Conservation (phyloP, 2,888 invertebrate genomes). For the Dynastes hyllus region DNA sequence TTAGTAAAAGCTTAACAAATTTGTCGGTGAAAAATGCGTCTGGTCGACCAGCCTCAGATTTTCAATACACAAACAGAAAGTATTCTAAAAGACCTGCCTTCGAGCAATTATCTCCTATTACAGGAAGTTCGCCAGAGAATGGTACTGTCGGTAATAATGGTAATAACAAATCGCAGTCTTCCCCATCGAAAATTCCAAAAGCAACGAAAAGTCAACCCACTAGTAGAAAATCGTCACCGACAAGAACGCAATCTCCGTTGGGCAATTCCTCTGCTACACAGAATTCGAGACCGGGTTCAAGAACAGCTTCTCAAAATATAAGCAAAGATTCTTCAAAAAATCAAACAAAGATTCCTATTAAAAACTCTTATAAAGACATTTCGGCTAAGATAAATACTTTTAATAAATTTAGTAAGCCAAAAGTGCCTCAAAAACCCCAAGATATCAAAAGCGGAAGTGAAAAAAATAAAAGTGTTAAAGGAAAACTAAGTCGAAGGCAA, state of each 20-base stretch:
- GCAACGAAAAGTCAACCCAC: constrained; percentile 58
- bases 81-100: constrained; percentile 61
- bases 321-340: constrained; percentile 63
- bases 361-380: constrained; percentile 65
- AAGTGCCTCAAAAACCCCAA: constrained; percentile 69
- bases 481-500: constrained; percentile 58
- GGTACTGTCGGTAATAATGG: constrained; percentile 35
- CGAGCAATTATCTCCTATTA: constrained; percentile 67
- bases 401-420: constrained; percentile 62
- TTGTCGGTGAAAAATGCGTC: constrained; percentile 59
- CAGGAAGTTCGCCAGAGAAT: constrained; percentile 69
- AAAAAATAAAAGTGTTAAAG: constrained; percentile 51
- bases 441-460: constrained; percentile 60
- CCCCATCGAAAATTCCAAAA: constrained; percentile 66
- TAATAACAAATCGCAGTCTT: constrained; percentile 63
- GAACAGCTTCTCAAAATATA: constrained; percentile 56
- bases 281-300: constrained; percentile 58
- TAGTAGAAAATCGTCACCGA: constrained; percentile 59
- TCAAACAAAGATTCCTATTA: constrained; percentile 63
- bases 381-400: constrained; percentile 69
- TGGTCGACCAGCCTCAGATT: constrained; percentile 62
- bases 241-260: constrained; percentile 55
- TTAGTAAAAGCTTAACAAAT: constrained; percentile 67
- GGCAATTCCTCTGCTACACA: constrained; percentile 65
- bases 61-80: constrained; percentile 51